These are phyloP conservation scores for Anoplolepis gracilipes DNA, from an alignment of 1,140 invertebrate species.

Conservation along the genomic window DNA sequence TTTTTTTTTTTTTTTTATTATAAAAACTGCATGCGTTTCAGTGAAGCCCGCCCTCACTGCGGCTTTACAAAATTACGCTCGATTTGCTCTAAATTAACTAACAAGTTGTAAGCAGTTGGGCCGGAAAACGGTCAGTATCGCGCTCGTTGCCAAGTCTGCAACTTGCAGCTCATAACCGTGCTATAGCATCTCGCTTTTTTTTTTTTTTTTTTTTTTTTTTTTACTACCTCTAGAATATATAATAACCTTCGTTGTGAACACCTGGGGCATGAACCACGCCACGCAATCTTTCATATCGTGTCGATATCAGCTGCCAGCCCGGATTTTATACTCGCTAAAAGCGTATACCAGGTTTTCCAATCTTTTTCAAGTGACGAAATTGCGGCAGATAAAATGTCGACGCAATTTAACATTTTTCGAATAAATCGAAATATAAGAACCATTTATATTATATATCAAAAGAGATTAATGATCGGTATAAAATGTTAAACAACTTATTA, in stretches of 20 bases:
- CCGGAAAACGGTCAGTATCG: conserved; percentile 30
- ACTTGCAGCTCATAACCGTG: conserved; percentile 24
- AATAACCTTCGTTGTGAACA: conserved; percentile 50
- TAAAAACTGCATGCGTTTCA: not conserved
- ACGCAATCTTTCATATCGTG: conserved; percentile 40
- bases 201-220: not conserved
- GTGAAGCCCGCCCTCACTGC: not conserved
- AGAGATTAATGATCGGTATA: not conserved
- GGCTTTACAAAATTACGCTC: conserved; percentile 16
- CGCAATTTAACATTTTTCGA: not conserved
- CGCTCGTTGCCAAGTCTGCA: not conserved
- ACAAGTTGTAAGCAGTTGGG: conserved; percentile 21
- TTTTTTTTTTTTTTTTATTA: not conserved
- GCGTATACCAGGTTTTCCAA: not conserved
- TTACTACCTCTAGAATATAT: conserved; percentile 15
- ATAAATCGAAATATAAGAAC: conserved; percentile 3
- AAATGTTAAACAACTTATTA: not conserved
- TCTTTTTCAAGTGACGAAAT: conserved; percentile 7
- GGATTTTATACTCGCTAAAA: not conserved
- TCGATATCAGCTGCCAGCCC: conserved; percentile 53
- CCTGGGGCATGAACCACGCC: conserved; percentile 51
- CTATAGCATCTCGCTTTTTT: not conserved
- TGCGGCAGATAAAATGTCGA: not conserved
- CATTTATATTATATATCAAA: not conserved
- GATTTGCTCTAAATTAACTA: conserved; percentile 38